phyloP scores from a whole-genome alignment of 2,888 invertebrate genomes.

The Diadromus collaris region DNA sequence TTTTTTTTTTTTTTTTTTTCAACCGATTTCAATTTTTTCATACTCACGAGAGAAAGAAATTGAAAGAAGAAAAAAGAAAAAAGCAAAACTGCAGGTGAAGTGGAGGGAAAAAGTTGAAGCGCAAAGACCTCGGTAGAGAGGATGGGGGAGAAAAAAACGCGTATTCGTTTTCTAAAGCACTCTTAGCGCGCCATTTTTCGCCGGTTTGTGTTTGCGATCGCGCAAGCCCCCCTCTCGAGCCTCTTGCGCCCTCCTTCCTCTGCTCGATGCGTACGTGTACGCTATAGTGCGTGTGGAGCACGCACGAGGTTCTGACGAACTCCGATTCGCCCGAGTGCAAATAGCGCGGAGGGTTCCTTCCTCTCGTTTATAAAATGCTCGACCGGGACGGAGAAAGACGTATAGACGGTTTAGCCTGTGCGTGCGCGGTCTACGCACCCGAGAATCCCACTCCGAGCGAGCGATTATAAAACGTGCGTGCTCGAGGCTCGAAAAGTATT shows the following conservation, averaged over 20 bases:
- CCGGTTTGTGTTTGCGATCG: slow-evolving; percentile 41
- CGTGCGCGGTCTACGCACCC: slow-evolving; percentile 22
- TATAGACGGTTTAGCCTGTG: neutral
- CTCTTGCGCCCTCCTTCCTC: slow-evolving; percentile 39
- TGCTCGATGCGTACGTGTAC: slow-evolving; percentile 17
- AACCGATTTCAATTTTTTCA: neutral
- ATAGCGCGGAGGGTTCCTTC: slow-evolving; percentile 56
- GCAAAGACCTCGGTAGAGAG: slow-evolving; percentile 17
- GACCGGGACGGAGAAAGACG: slow-evolving; percentile 5
- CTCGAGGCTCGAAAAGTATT: slow-evolving; percentile 21
- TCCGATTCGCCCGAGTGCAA: slow-evolving; percentile 60
- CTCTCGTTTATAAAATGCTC: slow-evolving; percentile 40
- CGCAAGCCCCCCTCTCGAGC: slow-evolving; percentile 18
- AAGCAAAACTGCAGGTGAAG: neutral
- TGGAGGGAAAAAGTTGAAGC: slow-evolving; percentile 12
- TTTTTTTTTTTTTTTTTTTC: slow-evolving; percentile 11
- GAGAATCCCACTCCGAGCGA: slow-evolving; percentile 27
- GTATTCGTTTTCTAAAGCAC: slow-evolving; percentile 32
- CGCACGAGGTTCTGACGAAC: slow-evolving; percentile 38
- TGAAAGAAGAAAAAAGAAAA: neutral
- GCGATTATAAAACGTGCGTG: slow-evolving; percentile 29
- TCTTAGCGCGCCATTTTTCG: slow-evolving; percentile 45
- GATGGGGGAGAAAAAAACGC: slow-evolving; percentile 8
- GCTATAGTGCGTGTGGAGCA: neutral
- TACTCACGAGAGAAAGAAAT: neutral